phyloP scores from a whole-genome alignment of 1,140 invertebrate genomes.

The Eueides isabella region DNA sequence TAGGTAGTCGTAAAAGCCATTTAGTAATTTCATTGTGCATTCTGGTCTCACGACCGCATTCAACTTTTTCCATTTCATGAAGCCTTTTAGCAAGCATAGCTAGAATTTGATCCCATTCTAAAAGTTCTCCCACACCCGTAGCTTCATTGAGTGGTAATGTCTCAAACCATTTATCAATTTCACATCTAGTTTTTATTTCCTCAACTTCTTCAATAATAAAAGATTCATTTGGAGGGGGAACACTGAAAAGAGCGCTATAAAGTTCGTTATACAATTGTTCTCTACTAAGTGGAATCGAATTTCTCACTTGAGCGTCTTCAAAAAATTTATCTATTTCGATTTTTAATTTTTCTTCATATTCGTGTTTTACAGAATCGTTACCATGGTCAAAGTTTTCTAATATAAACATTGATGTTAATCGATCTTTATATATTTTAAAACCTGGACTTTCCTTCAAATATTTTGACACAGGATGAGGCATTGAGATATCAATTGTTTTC shows the following conservation, averaged over 20 bases:
- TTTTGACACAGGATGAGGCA: constrained; percentile 43
- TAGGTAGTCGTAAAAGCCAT: constrained; percentile 50
- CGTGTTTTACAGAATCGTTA: constrained; percentile 46
- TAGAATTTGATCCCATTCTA: constrained; percentile 53
- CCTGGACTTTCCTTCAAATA: constrained; percentile 43
- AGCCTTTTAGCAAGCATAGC: constrained; percentile 51
- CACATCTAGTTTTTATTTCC: constrained; percentile 55
- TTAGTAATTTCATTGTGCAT: constrained; percentile 54
- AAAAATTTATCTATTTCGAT: constrained; percentile 49
- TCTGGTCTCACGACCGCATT: constrained; percentile 35
- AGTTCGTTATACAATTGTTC: constrained; percentile 54
- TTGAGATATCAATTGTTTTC: constrained; percentile 50
- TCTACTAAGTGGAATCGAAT: constrained; percentile 42
- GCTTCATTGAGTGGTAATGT: constrained; percentile 46
- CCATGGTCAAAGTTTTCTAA: constrained; percentile 58
- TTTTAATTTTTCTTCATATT: constrained; percentile 48
- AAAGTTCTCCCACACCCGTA: constrained; percentile 35
- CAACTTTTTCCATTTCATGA: constrained; percentile 48
- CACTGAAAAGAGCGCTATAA: constrained; percentile 48
- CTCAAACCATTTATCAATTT: constrained; percentile 57
- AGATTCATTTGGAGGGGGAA: constrained; percentile 48
- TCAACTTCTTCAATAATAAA: constrained; percentile 51
- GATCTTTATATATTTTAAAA: constrained; percentile 59
- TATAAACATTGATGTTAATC: constrained; percentile 52
- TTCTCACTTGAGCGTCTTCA: constrained; percentile 43